Evolutionary conservation across 2,888 invertebrate species (phyloP).

Genomic region (Lottia scabra): DNA sequence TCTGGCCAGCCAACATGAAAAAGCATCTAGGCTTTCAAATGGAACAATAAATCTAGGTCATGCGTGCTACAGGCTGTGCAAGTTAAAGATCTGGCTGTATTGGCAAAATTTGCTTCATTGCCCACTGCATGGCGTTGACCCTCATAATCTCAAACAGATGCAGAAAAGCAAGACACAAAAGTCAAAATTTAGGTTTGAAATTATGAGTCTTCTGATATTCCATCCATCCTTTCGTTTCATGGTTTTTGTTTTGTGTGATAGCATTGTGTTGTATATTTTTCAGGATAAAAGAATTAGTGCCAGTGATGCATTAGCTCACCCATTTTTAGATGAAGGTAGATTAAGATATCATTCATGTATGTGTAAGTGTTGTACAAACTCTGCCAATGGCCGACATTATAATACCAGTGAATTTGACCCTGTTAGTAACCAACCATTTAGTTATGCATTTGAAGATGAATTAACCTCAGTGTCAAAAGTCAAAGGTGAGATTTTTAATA

Average conservation of each 20-base stretch:
- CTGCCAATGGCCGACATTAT: constrained; percentile 83
- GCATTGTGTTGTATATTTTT: constrained; percentile 33
- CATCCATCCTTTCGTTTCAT: too few species aligned
- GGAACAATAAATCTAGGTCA: too few species aligned
- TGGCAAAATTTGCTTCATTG: too few species aligned
- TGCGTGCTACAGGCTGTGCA: too few species aligned
- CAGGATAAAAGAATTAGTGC: constrained; percentile 94
- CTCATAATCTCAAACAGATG: too few species aligned
- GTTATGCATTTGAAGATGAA: constrained; percentile 96
- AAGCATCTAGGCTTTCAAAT: too few species aligned
- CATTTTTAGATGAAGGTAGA: constrained; percentile 97
- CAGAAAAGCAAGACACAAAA: too few species aligned
- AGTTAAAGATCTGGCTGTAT: too few species aligned
- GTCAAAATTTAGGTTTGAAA: too few species aligned
- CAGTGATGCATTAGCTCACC: constrained; percentile 94
- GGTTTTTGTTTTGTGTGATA: background rate
- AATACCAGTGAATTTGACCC: constrained; percentile 84
- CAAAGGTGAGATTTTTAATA: constrained; percentile 79
- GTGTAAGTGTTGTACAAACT: constrained; percentile 95
- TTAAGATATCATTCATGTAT: constrained; percentile 99
- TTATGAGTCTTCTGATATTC: too few species aligned
- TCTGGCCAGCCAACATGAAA: too few species aligned
- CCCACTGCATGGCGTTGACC: too few species aligned
- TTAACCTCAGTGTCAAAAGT: constrained; percentile 77
- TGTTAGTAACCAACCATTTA: constrained; percentile 89